Evolutionary conservation across 2,888 invertebrate species (phyloP), one percentile per base, ranked within the genome.

Genomic region (Norana najaformis): DNA sequence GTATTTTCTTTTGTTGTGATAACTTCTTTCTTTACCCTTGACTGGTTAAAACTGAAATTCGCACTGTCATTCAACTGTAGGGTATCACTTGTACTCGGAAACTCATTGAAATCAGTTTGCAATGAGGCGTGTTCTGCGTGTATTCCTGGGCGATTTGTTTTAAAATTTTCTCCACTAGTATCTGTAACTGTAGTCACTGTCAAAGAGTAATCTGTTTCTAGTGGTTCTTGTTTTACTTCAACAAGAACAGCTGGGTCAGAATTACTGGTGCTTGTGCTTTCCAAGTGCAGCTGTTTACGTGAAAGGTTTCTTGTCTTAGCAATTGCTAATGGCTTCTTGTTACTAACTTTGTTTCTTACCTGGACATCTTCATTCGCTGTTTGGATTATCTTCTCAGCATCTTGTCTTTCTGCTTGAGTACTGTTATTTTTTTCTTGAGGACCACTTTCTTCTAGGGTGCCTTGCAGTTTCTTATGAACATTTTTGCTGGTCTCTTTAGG

Each of bases 61-160:
- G 3, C n/a, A n/a, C 8, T 69, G 30, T 69, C 69, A 69, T 69
- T n/a, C 69, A 69, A 69, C 69, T 69, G 69, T n/a, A 8, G 69
- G n/a, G 69, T 69, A n/a, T 69, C 69, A 69, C 69, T n/a, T n/a
- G 30, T n/a, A 69, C 69, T n/a, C n/a, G 69, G 69, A 69, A 69
- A n/a, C n/a, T n/a, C n/a, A n/a, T n/a, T n/a, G n/a, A n/a, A n/a
- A 30, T n/a, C 30, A 69, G 69, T 69, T n/a, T 69, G 69, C 13
- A 69, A 30, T 47, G 47, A 23, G 23, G 6, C 23, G 47, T 6
- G 23, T 23, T 5, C 23, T 69, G 6, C 23, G 47, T 6, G 23
- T 23, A 23, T 47, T 69, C 69, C 69, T 69, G 30, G 69, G n/a
- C n/a, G 69, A 69, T 69, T 69, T 69, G n/a, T n/a, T 3, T n/a